Evolutionary conservation across 2,797 vertebrate species (phyloP).

Genomic region (Zenarchopterus dispar): DNA sequence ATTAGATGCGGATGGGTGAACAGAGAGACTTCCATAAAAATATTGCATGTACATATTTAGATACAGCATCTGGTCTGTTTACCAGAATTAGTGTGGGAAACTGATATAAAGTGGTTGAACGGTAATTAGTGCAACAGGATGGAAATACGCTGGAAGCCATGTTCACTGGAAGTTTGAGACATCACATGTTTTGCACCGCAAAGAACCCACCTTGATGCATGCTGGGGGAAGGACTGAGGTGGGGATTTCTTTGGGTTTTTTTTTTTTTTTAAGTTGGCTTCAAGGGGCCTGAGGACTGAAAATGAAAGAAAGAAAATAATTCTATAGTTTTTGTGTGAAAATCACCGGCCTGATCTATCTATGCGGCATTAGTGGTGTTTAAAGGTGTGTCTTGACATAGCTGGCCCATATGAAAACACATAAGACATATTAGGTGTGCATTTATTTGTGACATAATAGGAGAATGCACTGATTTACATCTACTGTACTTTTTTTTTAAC

Average conservation of each 20-base stretch:
- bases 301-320: conserved; percentile 8
- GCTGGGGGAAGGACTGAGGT: background rate
- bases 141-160: background rate
- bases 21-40: background rate
- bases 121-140: background rate
- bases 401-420: too few relatives aligned
- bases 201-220: background rate
- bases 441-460: too few relatives aligned
- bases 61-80: background rate
- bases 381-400: too few relatives aligned
- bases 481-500: too few relatives aligned
- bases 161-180: too few relatives aligned
- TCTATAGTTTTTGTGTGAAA: background rate
- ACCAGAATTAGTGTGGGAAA: background rate
- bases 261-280: conserved; percentile 3
- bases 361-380: too few relatives aligned
- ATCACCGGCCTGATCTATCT: too few relatives aligned
- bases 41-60: background rate
- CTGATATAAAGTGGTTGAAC: background rate
- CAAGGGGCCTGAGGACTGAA: background rate
- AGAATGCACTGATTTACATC: too few relatives aligned
- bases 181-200: background rate
- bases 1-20: conserved; percentile 1
- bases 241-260: conserved; percentile 6
- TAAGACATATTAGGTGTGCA: too few relatives aligned